Evolutionary conservation across 1,140 invertebrate genomes (phyloP).

Genomic region (Gonioctena quinquepunctata): DNA sequence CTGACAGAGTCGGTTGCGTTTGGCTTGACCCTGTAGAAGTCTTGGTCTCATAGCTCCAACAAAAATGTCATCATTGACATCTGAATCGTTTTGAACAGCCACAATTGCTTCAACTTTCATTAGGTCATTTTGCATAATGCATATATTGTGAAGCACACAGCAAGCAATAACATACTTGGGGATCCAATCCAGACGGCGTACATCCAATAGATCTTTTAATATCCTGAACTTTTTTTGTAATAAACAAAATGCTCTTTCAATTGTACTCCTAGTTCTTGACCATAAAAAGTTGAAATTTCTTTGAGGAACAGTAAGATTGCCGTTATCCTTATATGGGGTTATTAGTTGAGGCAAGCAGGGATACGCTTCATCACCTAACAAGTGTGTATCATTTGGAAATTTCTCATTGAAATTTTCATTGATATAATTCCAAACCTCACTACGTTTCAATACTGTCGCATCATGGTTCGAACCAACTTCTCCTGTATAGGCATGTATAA

Average conservation of each 20-base stretch:
- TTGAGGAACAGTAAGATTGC: neutral
- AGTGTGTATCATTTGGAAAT: too few species aligned
- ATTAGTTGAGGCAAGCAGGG: neutral
- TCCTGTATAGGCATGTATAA: too few species aligned
- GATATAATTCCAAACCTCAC: too few species aligned
- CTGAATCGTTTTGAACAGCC: neutral
- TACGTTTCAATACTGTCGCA: too few species aligned
- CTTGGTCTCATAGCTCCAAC: neutral
- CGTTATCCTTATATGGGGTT: too few species aligned
- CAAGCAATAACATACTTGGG: conserved; percentile 1
- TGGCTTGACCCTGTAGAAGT: neutral
- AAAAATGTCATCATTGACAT: conserved; percentile 2
- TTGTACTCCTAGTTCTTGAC: conserved; percentile 1
- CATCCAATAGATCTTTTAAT: conserved; percentile 6
- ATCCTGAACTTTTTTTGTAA: conserved; percentile 6
- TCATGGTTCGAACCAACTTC: too few species aligned
- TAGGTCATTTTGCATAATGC: conserved; percentile 4
- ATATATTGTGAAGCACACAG: conserved; percentile 6
- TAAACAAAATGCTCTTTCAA: neutral
- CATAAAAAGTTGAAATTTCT: conserved; percentile 4
- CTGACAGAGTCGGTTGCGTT: conserved; percentile 4
- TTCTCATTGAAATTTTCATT: too few species aligned
- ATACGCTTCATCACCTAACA: neutral
- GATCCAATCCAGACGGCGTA: conserved; percentile 5
- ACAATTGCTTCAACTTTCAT: conserved; percentile 3